These are phyloP conservation scores for Lampropteryx suffumata DNA, from an alignment of 2,888 invertebrate genomes.

Conservation along the genomic window DNA sequence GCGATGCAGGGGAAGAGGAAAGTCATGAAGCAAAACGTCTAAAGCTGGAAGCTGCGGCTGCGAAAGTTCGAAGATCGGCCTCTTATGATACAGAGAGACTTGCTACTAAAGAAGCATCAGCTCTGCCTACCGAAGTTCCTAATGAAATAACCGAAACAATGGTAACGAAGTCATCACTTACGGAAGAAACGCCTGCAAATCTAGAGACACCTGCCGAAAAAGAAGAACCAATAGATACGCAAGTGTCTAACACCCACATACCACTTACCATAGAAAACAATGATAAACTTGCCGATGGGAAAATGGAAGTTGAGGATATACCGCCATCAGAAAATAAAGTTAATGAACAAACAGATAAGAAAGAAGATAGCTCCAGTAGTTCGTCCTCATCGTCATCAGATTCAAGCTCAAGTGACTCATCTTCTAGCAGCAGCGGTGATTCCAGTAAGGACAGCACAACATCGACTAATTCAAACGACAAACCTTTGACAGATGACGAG, in stretches of 20 bases:
- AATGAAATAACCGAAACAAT: slow-evolving; percentile 33
- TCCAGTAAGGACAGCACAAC: slow-evolving; percentile 80
- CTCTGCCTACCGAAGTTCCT: slow-evolving; percentile 32
- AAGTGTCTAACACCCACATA: slow-evolving; percentile 9
- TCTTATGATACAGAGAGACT: slow-evolving; percentile 72
- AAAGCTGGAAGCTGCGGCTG: slow-evolving; percentile 70
- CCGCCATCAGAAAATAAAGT: slow-evolving; percentile 6
- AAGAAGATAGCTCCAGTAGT: slow-evolving; percentile 65
- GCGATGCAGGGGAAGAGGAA: slow-evolving; percentile 74
- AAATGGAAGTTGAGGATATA: slow-evolving; percentile 34
- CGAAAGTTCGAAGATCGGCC: slow-evolving; percentile 71
- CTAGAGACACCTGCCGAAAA: slow-evolving; percentile 10
- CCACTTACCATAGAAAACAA: neutral
- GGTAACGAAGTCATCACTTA: slow-evolving; percentile 14
- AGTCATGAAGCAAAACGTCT: slow-evolving; percentile 66
- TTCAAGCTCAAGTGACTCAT: slow-evolving; percentile 83
- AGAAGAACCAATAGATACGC: slow-evolving; percentile 19
- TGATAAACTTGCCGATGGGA: slow-evolving; percentile 34
- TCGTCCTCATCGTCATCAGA: slow-evolving; percentile 74
- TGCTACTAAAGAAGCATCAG: slow-evolving; percentile 44
- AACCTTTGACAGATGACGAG: slow-evolving; percentile 75
- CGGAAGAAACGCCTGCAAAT: slow-evolving; percentile 24
- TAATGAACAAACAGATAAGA: slow-evolving; percentile 51
- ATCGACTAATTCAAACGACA: slow-evolving; percentile 69
- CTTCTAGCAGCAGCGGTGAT: slow-evolving; percentile 77